phyloP scores from a whole-genome alignment of 2,797 vertebrate species.

The Bradypodion pumilum region DNA sequence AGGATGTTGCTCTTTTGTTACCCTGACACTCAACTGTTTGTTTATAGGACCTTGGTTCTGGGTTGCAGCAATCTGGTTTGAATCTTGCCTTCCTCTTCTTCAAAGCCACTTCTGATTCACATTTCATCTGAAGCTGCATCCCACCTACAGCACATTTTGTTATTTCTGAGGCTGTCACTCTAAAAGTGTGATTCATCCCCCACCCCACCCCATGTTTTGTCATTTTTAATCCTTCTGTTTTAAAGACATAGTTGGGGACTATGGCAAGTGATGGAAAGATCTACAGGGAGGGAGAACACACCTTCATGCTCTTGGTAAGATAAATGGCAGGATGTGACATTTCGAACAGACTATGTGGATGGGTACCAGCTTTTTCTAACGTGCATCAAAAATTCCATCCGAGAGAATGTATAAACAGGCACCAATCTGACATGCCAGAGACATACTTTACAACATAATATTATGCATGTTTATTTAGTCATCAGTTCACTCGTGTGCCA shows the following conservation, averaged over 20 bases:
- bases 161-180: slow-evolving; percentile 61
- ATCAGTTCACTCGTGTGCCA: neutral
- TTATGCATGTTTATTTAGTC: neutral
- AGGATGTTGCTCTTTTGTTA: neutral
- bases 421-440: slow-evolving; percentile 39
- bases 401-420: slow-evolving; percentile 18
- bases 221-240: slow-evolving; percentile 71
- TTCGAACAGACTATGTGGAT: slow-evolving; percentile 55
- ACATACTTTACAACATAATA: slow-evolving; percentile 11
- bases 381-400: slow-evolving; percentile 47
- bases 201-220: slow-evolving; percentile 69
- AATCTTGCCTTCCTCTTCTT: slow-evolving; percentile 29
- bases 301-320: slow-evolving; percentile 54
- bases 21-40: neutral
- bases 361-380: slow-evolving; percentile 51
- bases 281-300: slow-evolving; percentile 52
- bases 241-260: slow-evolving; percentile 56
- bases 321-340: slow-evolving; percentile 55
- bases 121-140: slow-evolving; percentile 63
- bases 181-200: slow-evolving; percentile 71
- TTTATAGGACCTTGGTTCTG: slow-evolving; percentile 29
- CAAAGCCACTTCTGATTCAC: slow-evolving; percentile 50
- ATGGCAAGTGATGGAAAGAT: slow-evolving; percentile 64
- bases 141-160: slow-evolving; percentile 71
- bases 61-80: slow-evolving; percentile 26